Base-by-base conservation (phyloP, 2,888 invertebrate genomes). In the Lepidochitona cinerea region DNA sequence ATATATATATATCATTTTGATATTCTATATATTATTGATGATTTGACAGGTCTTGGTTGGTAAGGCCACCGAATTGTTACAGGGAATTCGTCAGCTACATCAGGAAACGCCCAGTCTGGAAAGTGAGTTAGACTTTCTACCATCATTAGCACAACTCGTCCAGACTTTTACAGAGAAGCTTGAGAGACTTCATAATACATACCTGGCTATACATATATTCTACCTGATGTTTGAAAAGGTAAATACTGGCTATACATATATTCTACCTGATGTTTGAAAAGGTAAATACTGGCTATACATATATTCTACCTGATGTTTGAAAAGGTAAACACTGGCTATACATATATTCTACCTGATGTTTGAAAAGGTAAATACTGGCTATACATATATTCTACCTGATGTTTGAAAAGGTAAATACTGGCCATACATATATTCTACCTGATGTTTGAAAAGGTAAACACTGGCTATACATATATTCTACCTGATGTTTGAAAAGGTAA, bases 221-320 rank as follows among this genome's bases (percentile, higher is more conserved):
- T 81, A 82, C 66, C 74, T 84, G 6, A 75, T 86, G 6, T 81
- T 81, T 65, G 80, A 82, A 41, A 87, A 87, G 84, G 87, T 84
- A 37, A 35, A 1, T 49, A 7, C 23, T 80, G 5, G 71, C 78
- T 37, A 70, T 85, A 9, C 85, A 86, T 65, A 76, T 85, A 29
- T 86, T 85, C 72, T 81, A 82, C 66, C 74, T 84, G 6, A 75
- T 86, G 6, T 81, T 81, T 65, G 80, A 82, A 41, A 87, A 87
- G 84, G 87, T 84, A 37, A 35, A 1, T 49, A 7, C 23, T 80
- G 5, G 71, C 78, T 37, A 70, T 85, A 9, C 85, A 86, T 65
- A 76, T 85, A 29, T 86, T 85, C 72, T 81, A 82, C 66, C 74
- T 84, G 6, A 75, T 86, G 6, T 81, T 81, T 65, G 80, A 82